Conservation (phyloP, 2,888 invertebrate species). For the Dexiosoma caninum region DNA sequence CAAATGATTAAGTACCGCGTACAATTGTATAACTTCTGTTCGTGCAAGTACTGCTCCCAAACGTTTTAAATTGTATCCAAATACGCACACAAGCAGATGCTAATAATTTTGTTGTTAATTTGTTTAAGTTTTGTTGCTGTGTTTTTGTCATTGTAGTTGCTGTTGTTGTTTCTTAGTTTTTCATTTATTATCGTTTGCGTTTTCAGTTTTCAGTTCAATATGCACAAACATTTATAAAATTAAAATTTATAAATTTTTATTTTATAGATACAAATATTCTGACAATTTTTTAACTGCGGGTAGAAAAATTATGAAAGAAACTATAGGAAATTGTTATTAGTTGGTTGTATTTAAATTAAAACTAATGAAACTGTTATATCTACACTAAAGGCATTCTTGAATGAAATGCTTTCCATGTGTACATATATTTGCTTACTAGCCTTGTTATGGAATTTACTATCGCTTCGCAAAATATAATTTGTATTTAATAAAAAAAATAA, state of each 20-base stretch:
- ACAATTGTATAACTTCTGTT: neutral
- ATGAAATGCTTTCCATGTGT: neutral
- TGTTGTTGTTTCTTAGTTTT: neutral
- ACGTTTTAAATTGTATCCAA: slow-evolving; percentile 10
- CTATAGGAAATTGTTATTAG: slow-evolving; percentile 55
- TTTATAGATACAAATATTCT: slow-evolving; percentile 8
- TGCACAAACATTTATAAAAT: neutral
- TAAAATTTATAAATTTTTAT: slow-evolving; percentile 2
- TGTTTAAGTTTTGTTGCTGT: slow-evolving; percentile 2
- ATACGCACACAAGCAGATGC: neutral
- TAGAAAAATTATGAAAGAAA: slow-evolving; percentile 16
- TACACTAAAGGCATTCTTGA: neutral
- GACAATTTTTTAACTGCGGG: slow-evolving; percentile 6
- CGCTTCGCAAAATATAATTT: no score
- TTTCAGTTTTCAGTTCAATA: slow-evolving; percentile 6
- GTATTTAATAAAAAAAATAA: no score
- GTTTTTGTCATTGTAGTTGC: neutral
- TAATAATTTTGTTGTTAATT: slow-evolving; percentile 51
- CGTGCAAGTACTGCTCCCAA: neutral
- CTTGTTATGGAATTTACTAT: slow-evolving; percentile 19
- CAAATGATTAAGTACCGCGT: slow-evolving; percentile 13
- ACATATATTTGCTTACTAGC: no score
- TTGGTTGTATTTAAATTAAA: slow-evolving; percentile 28
- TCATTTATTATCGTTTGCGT: no score
- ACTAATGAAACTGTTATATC: slow-evolving; percentile 10